phyloP scores from a whole-genome alignment of 2,113 vertebrate species.

The Etia nguti region DNA sequence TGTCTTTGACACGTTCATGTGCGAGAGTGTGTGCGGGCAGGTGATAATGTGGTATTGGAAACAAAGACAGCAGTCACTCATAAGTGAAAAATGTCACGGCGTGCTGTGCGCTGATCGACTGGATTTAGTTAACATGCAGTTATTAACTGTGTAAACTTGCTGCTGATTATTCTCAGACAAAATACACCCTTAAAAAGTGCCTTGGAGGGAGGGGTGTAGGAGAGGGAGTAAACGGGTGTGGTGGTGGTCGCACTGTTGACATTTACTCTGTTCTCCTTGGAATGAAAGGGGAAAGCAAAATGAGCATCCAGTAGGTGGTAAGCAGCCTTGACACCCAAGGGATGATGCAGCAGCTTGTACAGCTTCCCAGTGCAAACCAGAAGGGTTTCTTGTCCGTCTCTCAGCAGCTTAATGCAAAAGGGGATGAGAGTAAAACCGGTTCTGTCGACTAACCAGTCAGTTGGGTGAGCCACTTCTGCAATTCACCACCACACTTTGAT shows the following conservation, averaged over 20 bases:
- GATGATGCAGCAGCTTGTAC: neutral
- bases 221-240: conserved; percentile 18
- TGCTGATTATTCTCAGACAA: neutral
- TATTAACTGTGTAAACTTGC: neutral
- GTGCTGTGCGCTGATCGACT: neutral
- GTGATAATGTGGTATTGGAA: neutral
- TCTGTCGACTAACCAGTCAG: conserved; percentile 36
- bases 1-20: neutral
- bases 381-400: conserved; percentile 19
- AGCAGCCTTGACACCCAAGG: neutral
- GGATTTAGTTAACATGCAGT: neutral
- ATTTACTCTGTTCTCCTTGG: neutral
- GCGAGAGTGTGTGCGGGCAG: neutral
- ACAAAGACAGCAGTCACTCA: neutral
- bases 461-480: neutral
- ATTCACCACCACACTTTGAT: neutral
- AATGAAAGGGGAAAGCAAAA: neutral
- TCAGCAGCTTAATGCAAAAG: conserved; percentile 12
- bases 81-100: neutral
- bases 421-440: conserved; percentile 16
- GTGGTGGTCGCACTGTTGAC: conserved; percentile 16
- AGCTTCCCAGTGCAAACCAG: neutral
- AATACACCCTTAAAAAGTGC: neutral
- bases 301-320: neutral
- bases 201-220: neutral